phyloP scores from a whole-genome alignment of 2,113 vertebrate genomes.

The Addax nasomaculatus region DNA sequence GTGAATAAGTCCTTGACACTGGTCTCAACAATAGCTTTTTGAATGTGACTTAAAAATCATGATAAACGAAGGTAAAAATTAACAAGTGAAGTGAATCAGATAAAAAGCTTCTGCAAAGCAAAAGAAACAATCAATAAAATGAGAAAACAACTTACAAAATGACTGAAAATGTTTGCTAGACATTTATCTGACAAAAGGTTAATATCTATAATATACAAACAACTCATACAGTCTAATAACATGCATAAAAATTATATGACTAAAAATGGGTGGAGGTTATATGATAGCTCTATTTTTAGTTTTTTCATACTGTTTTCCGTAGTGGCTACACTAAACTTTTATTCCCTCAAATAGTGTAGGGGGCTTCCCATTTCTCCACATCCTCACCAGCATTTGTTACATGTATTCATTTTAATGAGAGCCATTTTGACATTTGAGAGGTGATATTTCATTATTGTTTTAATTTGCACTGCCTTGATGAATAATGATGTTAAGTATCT shows the following conservation, averaged over 20 bases:
- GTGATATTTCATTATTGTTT: background rate
- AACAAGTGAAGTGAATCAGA: background rate
- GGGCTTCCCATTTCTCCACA: background rate
- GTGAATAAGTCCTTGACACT: background rate
- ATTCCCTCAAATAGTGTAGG: background rate
- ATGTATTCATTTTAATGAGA: background rate
- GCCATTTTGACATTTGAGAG: background rate
- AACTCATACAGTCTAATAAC: background rate
- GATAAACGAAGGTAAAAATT: background rate
- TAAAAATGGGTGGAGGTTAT: background rate
- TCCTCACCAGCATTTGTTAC: background rate
- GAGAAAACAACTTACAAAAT: background rate
- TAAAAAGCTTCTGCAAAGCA: background rate
- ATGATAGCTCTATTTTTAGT: background rate
- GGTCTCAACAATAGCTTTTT: background rate
- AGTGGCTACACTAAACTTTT: background rate
- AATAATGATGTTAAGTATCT: background rate
- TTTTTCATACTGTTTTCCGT: background rate
- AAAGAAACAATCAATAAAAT: background rate
- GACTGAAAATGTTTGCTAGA: background rate
- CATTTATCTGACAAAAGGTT: background rate
- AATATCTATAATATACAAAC: background rate
- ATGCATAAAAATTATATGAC: background rate
- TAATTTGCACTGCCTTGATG: background rate
- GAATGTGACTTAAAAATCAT: background rate